Evolutionary conservation across 1,140 invertebrate species (phyloP), one percentile per base, ranked within the genome.

Genomic region (Formica exsecta): DNA sequence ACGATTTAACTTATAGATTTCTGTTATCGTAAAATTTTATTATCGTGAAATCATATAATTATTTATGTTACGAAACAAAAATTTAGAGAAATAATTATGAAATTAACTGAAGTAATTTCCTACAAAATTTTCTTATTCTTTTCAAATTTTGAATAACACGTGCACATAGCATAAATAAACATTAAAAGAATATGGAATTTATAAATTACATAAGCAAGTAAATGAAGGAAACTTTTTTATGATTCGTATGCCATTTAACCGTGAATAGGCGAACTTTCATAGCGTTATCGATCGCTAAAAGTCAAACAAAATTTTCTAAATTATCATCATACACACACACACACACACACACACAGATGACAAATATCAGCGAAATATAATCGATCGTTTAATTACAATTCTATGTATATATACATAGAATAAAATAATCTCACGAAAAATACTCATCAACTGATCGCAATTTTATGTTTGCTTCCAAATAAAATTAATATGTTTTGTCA

Each of bases 291-390:
- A 25, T 16, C 16, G 4, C 13, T n/a, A 36, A 75, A 65, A 83
- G 25, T 65, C 61, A 22, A 19, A 61, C 75, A 32, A 87, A 87
- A 77, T 54, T 64, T 64, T 66, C 54, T 38, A 11, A 41, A 87
- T 84, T 80, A 25, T 51, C 16, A 38, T 19, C 11, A 25, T 32
- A 48, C 25, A 29, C 25, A 29, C 25, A 29, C 25, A 29, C 25
- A 29, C 25, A 48, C 25, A 29, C 25, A 29, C 25, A 29, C 25
- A 29, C 25, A 29, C 25, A 61, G 32, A 44, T 25, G n/a, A 61
- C 19, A 41, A 73, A 38, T 11, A 74, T 22, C 32, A 75, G 41
- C 36, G 36, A 61, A 36, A 61, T 75, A 19, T 13, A 54, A 29
- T 5, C 29, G n/a, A 5, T 3, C 9, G 19, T 54, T 54, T 54